Conservation (phyloP, 2,797 vertebrate genomes). For the Heterohyrax brucei region DNA sequence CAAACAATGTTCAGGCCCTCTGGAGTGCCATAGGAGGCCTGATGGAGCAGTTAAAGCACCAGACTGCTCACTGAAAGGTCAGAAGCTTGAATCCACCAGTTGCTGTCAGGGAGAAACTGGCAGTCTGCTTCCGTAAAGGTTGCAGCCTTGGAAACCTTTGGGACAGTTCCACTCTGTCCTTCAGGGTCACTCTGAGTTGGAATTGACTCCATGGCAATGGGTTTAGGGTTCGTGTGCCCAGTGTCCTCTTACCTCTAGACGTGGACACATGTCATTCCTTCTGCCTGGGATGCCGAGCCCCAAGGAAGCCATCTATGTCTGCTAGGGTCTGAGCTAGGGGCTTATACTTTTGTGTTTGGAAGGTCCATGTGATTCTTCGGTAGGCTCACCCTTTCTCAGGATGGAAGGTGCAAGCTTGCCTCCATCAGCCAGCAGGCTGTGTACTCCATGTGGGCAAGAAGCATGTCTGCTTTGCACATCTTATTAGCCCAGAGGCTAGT, state of each 20-base stretch:
- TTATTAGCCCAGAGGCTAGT: not conserved
- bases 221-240: too few species aligned
- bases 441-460: not conserved
- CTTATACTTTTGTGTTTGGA: not conserved
- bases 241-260: not conserved
- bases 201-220: too few species aligned
- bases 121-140: too few species aligned
- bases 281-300: not conserved
- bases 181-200: too few species aligned
- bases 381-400: not conserved
- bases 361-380: not conserved
- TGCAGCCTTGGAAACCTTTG: too few species aligned
- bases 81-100: too few species aligned
- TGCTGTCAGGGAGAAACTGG: too few species aligned
- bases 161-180: too few species aligned
- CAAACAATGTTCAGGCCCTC: not conserved
- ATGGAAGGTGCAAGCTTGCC: not conserved
- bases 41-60: too few species aligned
- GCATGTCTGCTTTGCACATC: not conserved
- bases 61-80: too few species aligned
- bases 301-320: accelerated
- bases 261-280: not conserved
- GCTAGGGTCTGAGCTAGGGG: too few species aligned
- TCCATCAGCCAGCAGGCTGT: not conserved
- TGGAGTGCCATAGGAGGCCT: not conserved